These are phyloP conservation scores for Homarus gammarus DNA, from an alignment of 2,888 invertebrate genomes.

Conservation along the genomic window DNA sequence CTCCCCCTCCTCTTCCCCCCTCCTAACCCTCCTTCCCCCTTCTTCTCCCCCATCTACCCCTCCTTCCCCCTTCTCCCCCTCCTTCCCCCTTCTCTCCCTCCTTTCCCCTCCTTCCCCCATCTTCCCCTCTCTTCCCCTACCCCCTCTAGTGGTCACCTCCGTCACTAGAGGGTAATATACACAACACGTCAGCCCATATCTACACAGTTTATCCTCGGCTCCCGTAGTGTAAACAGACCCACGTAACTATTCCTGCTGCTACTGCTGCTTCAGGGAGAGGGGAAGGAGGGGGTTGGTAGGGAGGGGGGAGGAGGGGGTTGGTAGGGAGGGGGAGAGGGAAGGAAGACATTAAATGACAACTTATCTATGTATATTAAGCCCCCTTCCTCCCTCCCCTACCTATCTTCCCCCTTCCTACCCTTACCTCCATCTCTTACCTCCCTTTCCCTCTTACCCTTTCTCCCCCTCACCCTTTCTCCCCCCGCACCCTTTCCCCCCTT, in stretches of 20 bases:
- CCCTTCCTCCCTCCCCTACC: background rate
- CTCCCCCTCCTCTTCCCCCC: constrained; percentile 14
- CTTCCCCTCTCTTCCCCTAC: constrained; percentile 17
- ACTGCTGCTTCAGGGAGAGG: too few species aligned
- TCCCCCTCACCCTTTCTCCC: background rate
- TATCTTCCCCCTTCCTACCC: background rate
- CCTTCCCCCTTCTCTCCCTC: background rate
- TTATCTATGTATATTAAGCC: background rate
- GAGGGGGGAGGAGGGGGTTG: too few species aligned
- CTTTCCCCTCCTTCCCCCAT: background rate
- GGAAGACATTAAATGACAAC: too few species aligned
- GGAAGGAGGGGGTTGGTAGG: too few species aligned
- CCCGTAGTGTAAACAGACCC: too few species aligned
- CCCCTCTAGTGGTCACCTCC: too few species aligned
- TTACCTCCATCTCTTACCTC: background rate
- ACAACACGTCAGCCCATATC: too few species aligned
- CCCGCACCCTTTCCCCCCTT: background rate
- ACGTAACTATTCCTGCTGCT: too few species aligned
- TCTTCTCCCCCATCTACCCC: background rate
- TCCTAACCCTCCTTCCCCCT: constrained; percentile 26
- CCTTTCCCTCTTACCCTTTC: background rate
- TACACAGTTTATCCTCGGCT: too few species aligned
- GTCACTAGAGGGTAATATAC: too few species aligned
- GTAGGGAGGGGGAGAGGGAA: too few species aligned
- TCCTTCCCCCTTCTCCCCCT: background rate